Base-by-base conservation (phyloP, 2,113 vertebrate genomes). In the Colinus virginianus region DNA sequence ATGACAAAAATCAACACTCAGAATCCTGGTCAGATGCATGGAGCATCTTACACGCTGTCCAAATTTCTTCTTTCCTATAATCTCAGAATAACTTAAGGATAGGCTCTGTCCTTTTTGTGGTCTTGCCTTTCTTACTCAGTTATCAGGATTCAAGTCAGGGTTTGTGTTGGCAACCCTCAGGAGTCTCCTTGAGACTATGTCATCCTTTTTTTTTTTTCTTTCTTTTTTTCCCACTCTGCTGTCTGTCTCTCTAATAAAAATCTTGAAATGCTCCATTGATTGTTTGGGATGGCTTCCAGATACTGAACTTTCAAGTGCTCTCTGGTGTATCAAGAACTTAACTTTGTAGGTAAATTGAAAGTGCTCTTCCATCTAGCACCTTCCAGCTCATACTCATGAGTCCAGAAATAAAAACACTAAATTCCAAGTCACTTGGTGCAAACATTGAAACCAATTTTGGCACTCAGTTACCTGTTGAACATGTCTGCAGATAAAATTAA, bases 301-400 rank as follows among this genome's bases (percentile, higher is more conserved):
- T 83, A 20, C 64, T 76, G 48, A 78, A 72, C 12, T 68, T 87
- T 83, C 38, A 88, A 85, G 28, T 81, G 14, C 32, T 85, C 51
- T 53, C 11, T 34, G 26, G 13, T 28, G 13, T 51, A 45, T 48
- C 0, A 0, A 95, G 82, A 9, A 6, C 34, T 94, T 91, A n/a
- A 40, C 30, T 59, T 69, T 87, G n/a, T 49, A 55, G 53, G 55
- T 81, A 87, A 96, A 93, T 30, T 88, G n/a, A 87, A 90, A 87
- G 12, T 59, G 32, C 13, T 94, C 22, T 88, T 43, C 25, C 67
- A 82, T 87, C 55, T 16, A 66, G 28, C 38, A 87, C 36, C 14
- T 91, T 90, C 58, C 78, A 53, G n/a, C 26, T 87, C 69, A 56
- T 30, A 63, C 5, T 56, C 34, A 26, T 11, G 5, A 80, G 13